Evolutionary conservation across 2,888 invertebrate species (phyloP).

Genomic region (Chloroclystis v-ata): DNA sequence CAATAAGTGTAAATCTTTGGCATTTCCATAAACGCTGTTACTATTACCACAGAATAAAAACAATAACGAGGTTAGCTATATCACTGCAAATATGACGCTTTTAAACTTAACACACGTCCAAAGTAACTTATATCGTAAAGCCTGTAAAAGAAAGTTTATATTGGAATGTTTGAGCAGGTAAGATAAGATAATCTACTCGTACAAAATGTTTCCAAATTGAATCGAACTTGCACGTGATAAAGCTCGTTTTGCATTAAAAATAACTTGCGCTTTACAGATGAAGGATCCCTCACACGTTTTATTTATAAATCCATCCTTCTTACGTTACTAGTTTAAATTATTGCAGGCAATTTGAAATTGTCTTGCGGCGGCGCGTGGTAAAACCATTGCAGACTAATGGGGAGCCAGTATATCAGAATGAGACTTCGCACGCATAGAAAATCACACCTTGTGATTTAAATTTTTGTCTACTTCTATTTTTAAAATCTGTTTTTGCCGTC

Average conservation of each 20-base stretch:
- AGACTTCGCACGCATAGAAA: constrained; percentile 6
- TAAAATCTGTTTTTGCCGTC: too few relatives aligned
- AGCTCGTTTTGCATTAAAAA: not conserved
- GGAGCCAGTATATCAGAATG: constrained; percentile 14
- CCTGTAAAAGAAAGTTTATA: not conserved
- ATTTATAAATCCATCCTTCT: constrained; percentile 58
- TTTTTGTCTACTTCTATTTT: not conserved
- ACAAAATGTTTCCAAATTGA: not conserved
- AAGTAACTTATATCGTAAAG: not conserved
- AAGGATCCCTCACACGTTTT: constrained; percentile 43
- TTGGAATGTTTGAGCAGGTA: too few relatives aligned
- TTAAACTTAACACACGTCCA: not conserved
- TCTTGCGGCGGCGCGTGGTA: constrained; percentile 50
- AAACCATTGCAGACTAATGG: constrained; percentile 17
- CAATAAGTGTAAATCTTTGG: constrained; percentile 56
- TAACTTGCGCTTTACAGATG: constrained; percentile 4
- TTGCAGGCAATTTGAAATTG: constrained; percentile 62
- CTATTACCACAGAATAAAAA: constrained; percentile 39
- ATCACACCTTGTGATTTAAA: not conserved
- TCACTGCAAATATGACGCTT: not conserved
- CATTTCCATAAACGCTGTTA: constrained; percentile 58
- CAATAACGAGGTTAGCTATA: not conserved
- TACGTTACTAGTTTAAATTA: constrained; percentile 57
- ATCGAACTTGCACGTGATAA: not conserved
- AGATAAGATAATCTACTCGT: too few relatives aligned